Conservation (phyloP, 2,797 vertebrate genomes). For the Crocidura indochinensis region DNA sequence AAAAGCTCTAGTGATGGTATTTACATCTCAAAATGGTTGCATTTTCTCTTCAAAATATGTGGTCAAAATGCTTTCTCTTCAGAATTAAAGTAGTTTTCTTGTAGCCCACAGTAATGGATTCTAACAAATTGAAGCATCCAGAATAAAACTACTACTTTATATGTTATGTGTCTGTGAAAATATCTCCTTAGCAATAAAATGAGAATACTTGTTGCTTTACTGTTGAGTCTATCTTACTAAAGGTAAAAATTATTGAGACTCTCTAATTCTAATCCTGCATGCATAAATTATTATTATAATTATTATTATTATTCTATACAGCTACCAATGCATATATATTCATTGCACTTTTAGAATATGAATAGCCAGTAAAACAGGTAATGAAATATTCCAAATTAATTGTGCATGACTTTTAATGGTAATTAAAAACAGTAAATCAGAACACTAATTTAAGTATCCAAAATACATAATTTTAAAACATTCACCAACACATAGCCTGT, state of each 20-base stretch:
- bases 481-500: background rate
- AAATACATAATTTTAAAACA: background rate
- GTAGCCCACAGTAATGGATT: background rate
- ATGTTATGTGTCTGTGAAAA: conserved; percentile 58
- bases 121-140: background rate
- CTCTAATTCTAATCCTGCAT: background rate
- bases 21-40: background rate
- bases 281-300: background rate
- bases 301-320: background rate
- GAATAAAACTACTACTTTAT: conserved; percentile 56
- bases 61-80: conserved; percentile 12
- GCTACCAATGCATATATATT: background rate
- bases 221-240: conserved; percentile 52
- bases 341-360: background rate
- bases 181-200: conserved; percentile 62
- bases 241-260: background rate
- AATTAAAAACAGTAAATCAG: background rate
- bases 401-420: background rate
- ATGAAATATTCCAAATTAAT: background rate
- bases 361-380: background rate
- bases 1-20: background rate
- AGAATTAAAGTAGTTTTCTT: conserved; percentile 7
- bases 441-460: too few relatives aligned
- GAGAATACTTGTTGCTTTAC: conserved; percentile 20
- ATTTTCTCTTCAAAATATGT: conserved; percentile 45